Evolutionary conservation across 2,113 vertebrate genomes (phyloP), one percentile per base, ranked within the genome.

Genomic region (Pelecanoides urinatrix): DNA sequence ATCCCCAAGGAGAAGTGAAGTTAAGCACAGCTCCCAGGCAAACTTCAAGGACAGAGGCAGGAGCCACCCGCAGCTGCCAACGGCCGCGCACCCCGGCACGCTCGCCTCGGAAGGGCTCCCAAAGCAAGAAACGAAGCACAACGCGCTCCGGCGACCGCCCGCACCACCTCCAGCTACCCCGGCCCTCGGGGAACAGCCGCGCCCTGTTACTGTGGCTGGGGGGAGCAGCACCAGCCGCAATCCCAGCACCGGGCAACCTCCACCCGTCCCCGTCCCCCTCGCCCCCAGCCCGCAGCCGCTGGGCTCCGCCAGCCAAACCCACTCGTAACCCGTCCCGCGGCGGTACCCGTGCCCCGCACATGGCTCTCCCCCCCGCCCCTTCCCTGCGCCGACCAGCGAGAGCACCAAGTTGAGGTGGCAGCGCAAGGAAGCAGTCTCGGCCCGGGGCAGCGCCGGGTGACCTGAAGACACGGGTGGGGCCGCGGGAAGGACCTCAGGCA

Each of bases 1-100:
- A 59, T 91, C 70, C 80, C 29, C 6, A 49, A 5, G n/a, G 61
- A 88, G 63, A 62, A 47, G 19, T 18, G 17, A 91, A 97, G 79
- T 92, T 80, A 53, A 40, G 74, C 59, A 42, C 65, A 49, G 67
- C 71, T 73, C 61, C n/a, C 38, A 42, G 29, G 73, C 58, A 89
- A 96, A 98, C 95, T 97, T 93, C 84, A 93, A 62, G 70, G 49
- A 38, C 21, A 13, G 36, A 63, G 76, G 73, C 49, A 49, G 42
- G 27, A 30, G 23, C 56, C 30, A 45, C 6, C 45, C 6, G 16
- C 19, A 42, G 26, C 44, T 12, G 26, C 17, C 45, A 20, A n/a
- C 12, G 9, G 32, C 53, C 58, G 20, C 7, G 32, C 76, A 65
- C 8, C 6, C 13, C 32, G 7, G 29, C 21, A 34, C 12, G 5